Percentiles rank a stretch among this genome's conserved stretches.
phyloP scores from a whole-genome alignment of 2,888 invertebrate genomes.

The Holacanthella duospinosa region DNA sequence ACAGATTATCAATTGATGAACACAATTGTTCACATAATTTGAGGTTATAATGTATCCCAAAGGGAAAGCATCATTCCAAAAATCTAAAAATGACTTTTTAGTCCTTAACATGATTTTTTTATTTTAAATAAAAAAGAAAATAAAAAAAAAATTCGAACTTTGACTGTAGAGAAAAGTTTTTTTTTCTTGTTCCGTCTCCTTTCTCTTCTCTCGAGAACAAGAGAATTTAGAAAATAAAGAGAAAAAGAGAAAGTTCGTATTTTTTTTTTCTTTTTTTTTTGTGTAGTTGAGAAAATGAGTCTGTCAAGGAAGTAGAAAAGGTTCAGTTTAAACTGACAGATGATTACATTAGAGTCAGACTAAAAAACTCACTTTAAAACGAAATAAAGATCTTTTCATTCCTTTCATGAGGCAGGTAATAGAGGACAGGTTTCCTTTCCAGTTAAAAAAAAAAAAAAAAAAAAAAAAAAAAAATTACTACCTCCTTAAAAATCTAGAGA shows the following conservation, averaged over 20 bases:
- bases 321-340: neutral
- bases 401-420: too few relatives aligned
- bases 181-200: neutral
- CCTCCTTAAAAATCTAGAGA: too few relatives aligned
- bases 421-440: too few relatives aligned
- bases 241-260: neutral
- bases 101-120: neutral
- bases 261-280: neutral
- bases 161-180: too few relatives aligned
- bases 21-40: too few relatives aligned
- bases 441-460: too few relatives aligned
- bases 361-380: neutral
- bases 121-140: neutral
- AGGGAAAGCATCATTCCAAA: too few relatives aligned
- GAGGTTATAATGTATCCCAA: too few relatives aligned
- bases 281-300: neutral
- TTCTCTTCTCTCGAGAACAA: neutral
- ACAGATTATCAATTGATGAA: too few relatives aligned
- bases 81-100: too few relatives aligned
- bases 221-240: neutral
- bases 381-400: neutral
- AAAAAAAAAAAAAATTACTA: too few relatives aligned
- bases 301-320: conserved; percentile 1
- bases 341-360: conserved; percentile 3
- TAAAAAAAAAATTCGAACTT: too few relatives aligned